Percentiles rank a stretch among this genome's conserved stretches.
These are phyloP conservation scores for Oscheius sp. DNA, from an alignment of 2,888 invertebrate genomes.

Conservation along the genomic window DNA sequence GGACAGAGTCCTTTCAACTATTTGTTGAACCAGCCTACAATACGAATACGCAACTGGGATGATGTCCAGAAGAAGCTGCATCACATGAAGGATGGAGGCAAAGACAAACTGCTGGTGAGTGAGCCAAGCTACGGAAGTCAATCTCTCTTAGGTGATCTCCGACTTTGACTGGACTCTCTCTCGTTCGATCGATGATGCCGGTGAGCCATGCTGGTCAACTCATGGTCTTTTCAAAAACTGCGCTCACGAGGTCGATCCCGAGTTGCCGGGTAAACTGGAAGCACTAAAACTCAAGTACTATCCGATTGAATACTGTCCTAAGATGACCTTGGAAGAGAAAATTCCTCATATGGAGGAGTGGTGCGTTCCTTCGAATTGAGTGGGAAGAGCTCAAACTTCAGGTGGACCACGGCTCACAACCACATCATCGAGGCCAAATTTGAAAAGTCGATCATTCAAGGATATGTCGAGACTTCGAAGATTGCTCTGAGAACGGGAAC, in stretches of 20 bases:
- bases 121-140: neutral
- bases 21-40: slow-evolving; percentile 37
- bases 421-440: slow-evolving; percentile 73
- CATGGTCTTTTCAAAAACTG: slow-evolving; percentile 70
- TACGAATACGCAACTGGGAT: slow-evolving; percentile 48
- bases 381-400: neutral
- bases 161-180: slow-evolving; percentile 72
- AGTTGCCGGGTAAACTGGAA: slow-evolving; percentile 58
- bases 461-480: slow-evolving; percentile 69
- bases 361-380: slow-evolving; percentile 66
- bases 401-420: slow-evolving; percentile 75
- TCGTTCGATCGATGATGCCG: slow-evolving; percentile 61
- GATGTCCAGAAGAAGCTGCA: slow-evolving; percentile 40
- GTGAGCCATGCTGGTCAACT: slow-evolving; percentile 66
- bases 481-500: slow-evolving; percentile 58
- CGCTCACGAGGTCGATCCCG: slow-evolving; percentile 53
- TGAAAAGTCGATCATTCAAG: slow-evolving; percentile 68
- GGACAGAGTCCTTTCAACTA: neutral
- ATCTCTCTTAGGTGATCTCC: slow-evolving; percentile 60
- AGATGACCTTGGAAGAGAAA: slow-evolving; percentile 75
- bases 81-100: slow-evolving; percentile 43
- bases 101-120: slow-evolving; percentile 45
- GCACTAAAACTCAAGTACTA: slow-evolving; percentile 63
- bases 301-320: slow-evolving; percentile 74
- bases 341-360: slow-evolving; percentile 76